Conservation (phyloP, 2,888 invertebrate species). For the Netelia melanura region DNA sequence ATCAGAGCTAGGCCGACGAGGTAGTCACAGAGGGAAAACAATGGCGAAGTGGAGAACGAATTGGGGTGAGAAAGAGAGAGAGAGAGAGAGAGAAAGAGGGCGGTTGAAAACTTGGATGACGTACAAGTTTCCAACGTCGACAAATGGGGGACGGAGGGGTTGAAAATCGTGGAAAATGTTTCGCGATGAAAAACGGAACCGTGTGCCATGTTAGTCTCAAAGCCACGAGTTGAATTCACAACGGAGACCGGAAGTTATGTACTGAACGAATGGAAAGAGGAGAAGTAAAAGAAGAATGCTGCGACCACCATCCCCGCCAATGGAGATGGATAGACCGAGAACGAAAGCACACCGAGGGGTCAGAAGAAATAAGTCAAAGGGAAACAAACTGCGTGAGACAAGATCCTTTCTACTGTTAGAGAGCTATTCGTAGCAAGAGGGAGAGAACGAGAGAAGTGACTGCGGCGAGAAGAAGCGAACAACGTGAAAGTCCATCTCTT, state of each 20-base stretch:
- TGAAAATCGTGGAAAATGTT: constrained; percentile 62
- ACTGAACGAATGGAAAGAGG: not conserved
- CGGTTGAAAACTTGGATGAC: not conserved
- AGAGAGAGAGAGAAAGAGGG: not conserved
- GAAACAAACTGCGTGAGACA: constrained; percentile 26
- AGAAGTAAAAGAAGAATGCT: constrained; percentile 3
- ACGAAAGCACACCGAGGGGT: not conserved
- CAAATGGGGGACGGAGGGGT: not conserved
- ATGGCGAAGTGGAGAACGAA: not conserved
- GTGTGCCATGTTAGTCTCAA: constrained; percentile 5
- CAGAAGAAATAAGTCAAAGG: constrained; percentile 20
- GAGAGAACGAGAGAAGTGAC: not conserved
- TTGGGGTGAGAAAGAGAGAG: not conserved
- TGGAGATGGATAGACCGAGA: constrained; percentile 10
- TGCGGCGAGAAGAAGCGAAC: constrained; percentile 45
- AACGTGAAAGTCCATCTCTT: constrained; percentile 60
- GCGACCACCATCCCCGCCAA: not conserved
- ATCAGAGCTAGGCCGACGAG: not conserved
- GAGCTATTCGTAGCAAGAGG: not conserved
- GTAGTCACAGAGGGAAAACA: not conserved
- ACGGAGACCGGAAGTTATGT: constrained; percentile 12
- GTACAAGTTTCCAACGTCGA: not conserved
- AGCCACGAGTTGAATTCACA: constrained; percentile 19
- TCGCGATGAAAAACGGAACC: constrained; percentile 46
- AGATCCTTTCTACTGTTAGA: constrained; percentile 7